phyloP scores from a whole-genome alignment of 2,797 vertebrate species.

The Hydrolagus colliei region DNA sequence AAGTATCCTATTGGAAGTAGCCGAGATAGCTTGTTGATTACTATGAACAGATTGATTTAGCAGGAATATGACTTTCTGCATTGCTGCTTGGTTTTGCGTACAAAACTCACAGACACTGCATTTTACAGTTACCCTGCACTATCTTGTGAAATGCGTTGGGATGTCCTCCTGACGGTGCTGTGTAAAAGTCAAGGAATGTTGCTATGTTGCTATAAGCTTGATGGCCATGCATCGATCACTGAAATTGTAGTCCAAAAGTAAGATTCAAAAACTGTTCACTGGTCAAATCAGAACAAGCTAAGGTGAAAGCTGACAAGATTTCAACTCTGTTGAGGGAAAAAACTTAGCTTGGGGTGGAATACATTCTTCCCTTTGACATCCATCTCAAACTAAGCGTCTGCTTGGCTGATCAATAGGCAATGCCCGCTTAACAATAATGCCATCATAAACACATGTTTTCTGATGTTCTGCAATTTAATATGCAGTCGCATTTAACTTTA shows the following conservation, averaged over 20 bases:
- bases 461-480: not conserved
- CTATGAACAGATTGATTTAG: too few species aligned
- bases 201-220: not conserved
- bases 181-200: not conserved
- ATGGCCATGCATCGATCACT: not conserved
- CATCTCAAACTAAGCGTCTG: too few species aligned
- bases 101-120: too few species aligned
- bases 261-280: not conserved
- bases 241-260: not conserved
- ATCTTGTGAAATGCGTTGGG: too few species aligned
- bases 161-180: too few species aligned
- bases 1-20: not conserved
- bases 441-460: too few species aligned
- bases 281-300: not conserved
- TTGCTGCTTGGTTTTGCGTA: too few species aligned
- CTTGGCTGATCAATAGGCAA: too few species aligned
- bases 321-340: not conserved
- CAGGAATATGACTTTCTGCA: too few species aligned
- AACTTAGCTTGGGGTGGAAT: not conserved
- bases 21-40: too few species aligned
- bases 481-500: not conserved
- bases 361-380: not conserved
- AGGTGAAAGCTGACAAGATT: constrained; percentile 3
- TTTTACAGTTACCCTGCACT: too few species aligned
- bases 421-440: too few species aligned